Evolutionary conservation across 1,140 invertebrate genomes (phyloP).

Genomic region (Phortica variegata): DNA sequence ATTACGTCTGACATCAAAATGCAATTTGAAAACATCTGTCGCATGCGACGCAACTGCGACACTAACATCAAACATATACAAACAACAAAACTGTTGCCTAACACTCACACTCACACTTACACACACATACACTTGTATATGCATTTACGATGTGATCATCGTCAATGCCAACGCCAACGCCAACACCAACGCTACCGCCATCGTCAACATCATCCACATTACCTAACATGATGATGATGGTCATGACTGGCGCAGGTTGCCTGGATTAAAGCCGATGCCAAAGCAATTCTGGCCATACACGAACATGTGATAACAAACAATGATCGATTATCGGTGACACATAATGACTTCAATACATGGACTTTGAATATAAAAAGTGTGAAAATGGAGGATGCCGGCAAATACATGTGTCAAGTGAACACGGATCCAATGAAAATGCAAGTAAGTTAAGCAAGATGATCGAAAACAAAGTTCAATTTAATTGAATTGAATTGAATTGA

Average conservation of each 20-base stretch:
- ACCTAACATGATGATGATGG: background rate
- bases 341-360: constrained; percentile 86
- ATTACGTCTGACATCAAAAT: constrained; percentile 24
- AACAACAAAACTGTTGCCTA: constrained; percentile 2
- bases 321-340: constrained; percentile 79
- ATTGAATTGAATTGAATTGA: too few species aligned
- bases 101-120: constrained; percentile 18
- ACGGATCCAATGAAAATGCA: constrained; percentile 92
- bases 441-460: constrained; percentile 60
- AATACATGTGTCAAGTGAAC: constrained; percentile 92
- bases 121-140: too few species aligned
- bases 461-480: too few species aligned
- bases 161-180: constrained; percentile 9
- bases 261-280: constrained; percentile 91
- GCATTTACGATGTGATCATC: constrained; percentile 18
- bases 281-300: constrained; percentile 87
- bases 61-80: background rate
- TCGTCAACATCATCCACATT: constrained; percentile 7
- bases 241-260: constrained; percentile 67
- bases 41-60: constrained; percentile 8
- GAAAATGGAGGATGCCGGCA: constrained; percentile 79
- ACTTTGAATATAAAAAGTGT: constrained; percentile 81
- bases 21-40: constrained; percentile 40
- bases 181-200: constrained; percentile 4
- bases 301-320: constrained; percentile 91